Conservation (phyloP, 2,113 vertebrate genomes). For the Syrrhaptes paradoxus region DNA sequence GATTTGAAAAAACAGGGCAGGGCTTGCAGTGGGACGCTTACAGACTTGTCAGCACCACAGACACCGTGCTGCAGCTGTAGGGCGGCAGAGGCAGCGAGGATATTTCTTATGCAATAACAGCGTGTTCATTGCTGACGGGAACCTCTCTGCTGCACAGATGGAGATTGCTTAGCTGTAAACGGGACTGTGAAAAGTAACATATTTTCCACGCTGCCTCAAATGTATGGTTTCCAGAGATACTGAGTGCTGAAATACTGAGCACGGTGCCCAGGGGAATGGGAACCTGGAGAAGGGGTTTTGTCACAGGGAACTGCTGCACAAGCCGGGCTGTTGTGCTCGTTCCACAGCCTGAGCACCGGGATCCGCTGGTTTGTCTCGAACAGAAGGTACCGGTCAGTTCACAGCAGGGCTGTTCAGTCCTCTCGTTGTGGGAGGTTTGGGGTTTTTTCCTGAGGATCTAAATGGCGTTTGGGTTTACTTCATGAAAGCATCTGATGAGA, state of each 20-base stretch:
- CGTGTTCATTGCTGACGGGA: background rate
- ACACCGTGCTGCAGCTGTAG: accelerated
- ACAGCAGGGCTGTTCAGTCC: background rate
- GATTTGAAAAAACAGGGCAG: background rate
- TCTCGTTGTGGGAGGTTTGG: background rate
- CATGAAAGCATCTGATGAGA: background rate
- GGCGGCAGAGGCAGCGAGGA: background rate
- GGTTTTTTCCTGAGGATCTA: background rate
- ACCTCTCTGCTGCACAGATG: background rate
- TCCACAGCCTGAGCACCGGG: background rate
- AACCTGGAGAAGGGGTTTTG: background rate
- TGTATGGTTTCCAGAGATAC: background rate
- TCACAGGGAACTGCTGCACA: background rate
- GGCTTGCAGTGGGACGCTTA: background rate
- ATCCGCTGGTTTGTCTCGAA: background rate
- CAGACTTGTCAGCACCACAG: background rate
- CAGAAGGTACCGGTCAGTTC: background rate
- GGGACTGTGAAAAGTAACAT: background rate
- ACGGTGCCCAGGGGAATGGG: background rate
- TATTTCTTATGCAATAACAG: background rate
- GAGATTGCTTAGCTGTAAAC: background rate
- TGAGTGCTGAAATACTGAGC: background rate
- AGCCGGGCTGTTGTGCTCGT: background rate
- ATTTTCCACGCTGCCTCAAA: background rate
- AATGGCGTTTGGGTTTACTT: background rate